A percentile compares a stretch with the other conserved stretches of the same genome.
Evolutionary conservation across 2,888 invertebrate species (phyloP).

Genomic region (Callimorpha dominula): DNA sequence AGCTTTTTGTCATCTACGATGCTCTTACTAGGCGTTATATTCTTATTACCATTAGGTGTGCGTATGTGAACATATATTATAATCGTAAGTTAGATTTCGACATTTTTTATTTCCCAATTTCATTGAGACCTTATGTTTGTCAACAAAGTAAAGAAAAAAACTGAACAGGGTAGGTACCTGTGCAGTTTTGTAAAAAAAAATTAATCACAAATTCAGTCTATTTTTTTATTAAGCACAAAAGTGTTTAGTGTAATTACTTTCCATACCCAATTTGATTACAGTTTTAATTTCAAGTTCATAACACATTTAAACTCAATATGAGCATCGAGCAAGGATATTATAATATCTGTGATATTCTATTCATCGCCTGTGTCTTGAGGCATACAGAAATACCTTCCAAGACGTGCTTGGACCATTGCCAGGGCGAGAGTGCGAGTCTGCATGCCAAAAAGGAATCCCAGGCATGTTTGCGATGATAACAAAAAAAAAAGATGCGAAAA

Average conservation of each 20-base stretch:
- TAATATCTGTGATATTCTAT: constrained; percentile 35
- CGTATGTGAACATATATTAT: no score
- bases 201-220: no score
- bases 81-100: neutral
- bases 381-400: constrained; percentile 54
- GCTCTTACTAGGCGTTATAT: neutral
- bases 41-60: neutral
- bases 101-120: neutral
- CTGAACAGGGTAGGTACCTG: neutral
- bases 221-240: neutral
- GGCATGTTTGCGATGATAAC: constrained; percentile 61
- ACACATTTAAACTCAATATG: constrained; percentile 4
- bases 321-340: constrained; percentile 15
- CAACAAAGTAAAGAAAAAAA: no score
- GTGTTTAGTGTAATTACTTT: neutral
- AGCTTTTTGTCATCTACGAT: neutral
- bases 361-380: constrained; percentile 52
- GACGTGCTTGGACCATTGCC: constrained; percentile 66
- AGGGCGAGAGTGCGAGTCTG: constrained; percentile 63
- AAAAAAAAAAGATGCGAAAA: constrained; percentile 52
- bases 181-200: neutral
- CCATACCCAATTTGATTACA: neutral
- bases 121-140: neutral
- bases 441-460: constrained; percentile 70
- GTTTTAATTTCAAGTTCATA: neutral